phyloP scores from a whole-genome alignment of 2,113 vertebrate genomes.

The Bostrychus sinensis region DNA sequence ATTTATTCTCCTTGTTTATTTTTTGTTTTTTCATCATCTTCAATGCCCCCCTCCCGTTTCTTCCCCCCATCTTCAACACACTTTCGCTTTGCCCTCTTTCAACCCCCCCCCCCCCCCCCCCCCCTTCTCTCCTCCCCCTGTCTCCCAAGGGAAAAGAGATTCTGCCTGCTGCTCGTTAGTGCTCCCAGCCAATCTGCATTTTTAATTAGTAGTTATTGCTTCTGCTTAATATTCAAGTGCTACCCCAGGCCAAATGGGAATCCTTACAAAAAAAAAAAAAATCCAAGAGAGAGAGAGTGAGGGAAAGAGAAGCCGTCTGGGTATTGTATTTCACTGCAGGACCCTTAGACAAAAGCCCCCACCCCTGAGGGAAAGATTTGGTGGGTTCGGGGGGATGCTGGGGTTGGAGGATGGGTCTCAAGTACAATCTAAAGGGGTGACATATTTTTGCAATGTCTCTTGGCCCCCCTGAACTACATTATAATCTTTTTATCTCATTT shows the following conservation, averaged over 20 bases:
- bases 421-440: slow-evolving; percentile 75
- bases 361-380: slow-evolving; percentile 79
- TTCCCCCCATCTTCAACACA: slow-evolving; percentile 71
- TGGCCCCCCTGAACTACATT: slow-evolving; percentile 57
- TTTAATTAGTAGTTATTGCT: slow-evolving; percentile 88
- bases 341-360: slow-evolving; percentile 78
- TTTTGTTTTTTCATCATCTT: slow-evolving; percentile 56
- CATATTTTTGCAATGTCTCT: slow-evolving; percentile 71
- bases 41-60: slow-evolving; percentile 36
- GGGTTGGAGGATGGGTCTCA: slow-evolving; percentile 75
- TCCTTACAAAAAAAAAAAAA: slow-evolving; percentile 76
- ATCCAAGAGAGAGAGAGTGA: slow-evolving; percentile 49
- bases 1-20: slow-evolving; percentile 79
- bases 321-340: slow-evolving; percentile 85
- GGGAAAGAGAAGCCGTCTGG: slow-evolving; percentile 76
- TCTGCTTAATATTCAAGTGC: slow-evolving; percentile 88
- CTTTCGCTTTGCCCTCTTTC: slow-evolving; percentile 70
- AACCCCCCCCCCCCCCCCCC: slow-evolving; percentile 31
- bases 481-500: slow-evolving; percentile 73
- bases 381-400: slow-evolving; percentile 56
- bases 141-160: slow-evolving; percentile 79
- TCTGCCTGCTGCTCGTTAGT: slow-evolving; percentile 85
- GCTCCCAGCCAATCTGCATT: slow-evolving; percentile 85
- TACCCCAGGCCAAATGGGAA: slow-evolving; percentile 84
- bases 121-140: slow-evolving; percentile 47